A percentile compares a stretch with the other conserved stretches of the same genome.
Conservation (phyloP, 23 tunicate species). For the Styela plicata region DNA sequence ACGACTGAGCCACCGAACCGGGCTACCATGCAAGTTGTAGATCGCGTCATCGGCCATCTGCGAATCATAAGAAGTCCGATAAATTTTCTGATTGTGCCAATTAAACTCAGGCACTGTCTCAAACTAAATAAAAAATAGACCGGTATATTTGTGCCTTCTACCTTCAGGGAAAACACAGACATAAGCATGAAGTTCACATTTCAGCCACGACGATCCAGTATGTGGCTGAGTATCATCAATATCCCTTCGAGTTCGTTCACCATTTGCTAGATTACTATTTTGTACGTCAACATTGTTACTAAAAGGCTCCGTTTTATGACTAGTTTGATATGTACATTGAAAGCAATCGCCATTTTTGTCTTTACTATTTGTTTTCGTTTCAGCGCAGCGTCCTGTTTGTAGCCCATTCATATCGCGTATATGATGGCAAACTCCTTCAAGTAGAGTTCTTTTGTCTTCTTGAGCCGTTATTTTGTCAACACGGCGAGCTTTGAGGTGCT, state of each 20-base stretch:
- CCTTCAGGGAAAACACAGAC: slow-evolving; percentile 3
- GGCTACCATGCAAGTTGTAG: too few relatives aligned
- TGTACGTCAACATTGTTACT: background rate
- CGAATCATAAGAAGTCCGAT: too few relatives aligned
- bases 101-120: too few relatives aligned
- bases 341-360: background rate
- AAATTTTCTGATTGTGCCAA: too few relatives aligned
- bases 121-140: too few relatives aligned
- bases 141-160: too few relatives aligned
- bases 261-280: background rate
- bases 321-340: background rate
- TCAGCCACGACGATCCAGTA: slow-evolving; percentile 5
- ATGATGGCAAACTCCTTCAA: background rate
- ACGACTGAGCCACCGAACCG: too few relatives aligned
- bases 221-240: background rate
- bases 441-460: background rate
- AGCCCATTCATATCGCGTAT: background rate
- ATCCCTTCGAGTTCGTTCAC: background rate
- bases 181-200: slow-evolving; percentile 22
- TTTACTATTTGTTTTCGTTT: background rate
- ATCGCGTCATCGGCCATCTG: too few relatives aligned
- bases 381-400: background rate
- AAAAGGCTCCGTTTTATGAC: background rate
- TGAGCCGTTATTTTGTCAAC: background rate
- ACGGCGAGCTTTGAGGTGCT: background rate